Evolutionary conservation across 1,140 invertebrate genomes (phyloP).

Genomic region (Neuroterus valhalla): DNA sequence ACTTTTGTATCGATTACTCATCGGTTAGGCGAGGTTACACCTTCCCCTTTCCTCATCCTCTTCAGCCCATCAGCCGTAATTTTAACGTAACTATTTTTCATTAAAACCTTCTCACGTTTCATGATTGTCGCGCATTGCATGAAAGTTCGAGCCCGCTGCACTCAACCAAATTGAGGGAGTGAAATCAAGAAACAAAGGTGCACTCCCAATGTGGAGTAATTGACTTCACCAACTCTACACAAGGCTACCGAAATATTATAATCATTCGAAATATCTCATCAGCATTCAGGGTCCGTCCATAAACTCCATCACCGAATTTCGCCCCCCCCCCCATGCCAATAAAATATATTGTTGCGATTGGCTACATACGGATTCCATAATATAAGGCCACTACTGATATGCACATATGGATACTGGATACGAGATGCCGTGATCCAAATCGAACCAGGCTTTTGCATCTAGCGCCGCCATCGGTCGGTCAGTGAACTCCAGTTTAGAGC

Average conservation of each 20-base stretch:
- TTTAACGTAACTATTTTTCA: slow-evolving; percentile 72
- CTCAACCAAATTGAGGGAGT: slow-evolving; percentile 33
- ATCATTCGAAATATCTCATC: too few relatives aligned
- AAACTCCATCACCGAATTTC: too few relatives aligned
- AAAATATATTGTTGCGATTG: too few relatives aligned
- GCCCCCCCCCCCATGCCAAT: too few relatives aligned
- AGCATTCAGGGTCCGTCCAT: too few relatives aligned
- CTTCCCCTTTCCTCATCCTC: slow-evolving; percentile 33
- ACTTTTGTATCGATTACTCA: slow-evolving; percentile 75
- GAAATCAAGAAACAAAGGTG: slow-evolving; percentile 19
- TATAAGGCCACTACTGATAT: too few relatives aligned
- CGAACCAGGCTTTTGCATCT: too few relatives aligned
- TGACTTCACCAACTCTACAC: slow-evolving; percentile 9
- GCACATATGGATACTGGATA: too few relatives aligned
- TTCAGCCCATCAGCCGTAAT: slow-evolving; percentile 57
- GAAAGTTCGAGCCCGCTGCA: slow-evolving; percentile 33
- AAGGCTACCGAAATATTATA: background rate
- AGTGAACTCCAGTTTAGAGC: too few relatives aligned
- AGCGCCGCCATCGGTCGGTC: too few relatives aligned
- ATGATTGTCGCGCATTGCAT: slow-evolving; percentile 50
- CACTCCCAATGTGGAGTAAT: background rate
- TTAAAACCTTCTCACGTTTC: slow-evolving; percentile 58
- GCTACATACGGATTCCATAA: too few relatives aligned
- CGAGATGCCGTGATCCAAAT: too few relatives aligned
- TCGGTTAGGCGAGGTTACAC: slow-evolving; percentile 68